phyloP scores from a whole-genome alignment of 1,140 invertebrate species.

The Eurosta solidaginis region DNA sequence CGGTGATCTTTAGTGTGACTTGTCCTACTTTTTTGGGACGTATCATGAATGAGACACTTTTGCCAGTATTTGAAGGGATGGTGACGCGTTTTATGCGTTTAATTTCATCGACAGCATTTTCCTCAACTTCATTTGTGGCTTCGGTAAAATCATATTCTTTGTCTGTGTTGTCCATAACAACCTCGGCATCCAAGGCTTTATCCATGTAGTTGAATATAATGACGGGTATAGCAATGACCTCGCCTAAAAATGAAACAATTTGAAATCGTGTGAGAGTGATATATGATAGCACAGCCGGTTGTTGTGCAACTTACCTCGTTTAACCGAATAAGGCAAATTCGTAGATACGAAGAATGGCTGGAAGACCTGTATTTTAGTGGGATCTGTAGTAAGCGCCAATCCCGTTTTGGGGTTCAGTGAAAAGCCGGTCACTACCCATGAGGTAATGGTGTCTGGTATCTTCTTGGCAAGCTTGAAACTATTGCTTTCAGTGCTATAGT shows the following conservation, averaged over 20 bases:
- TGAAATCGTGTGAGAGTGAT: background rate
- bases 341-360: conserved; percentile 86
- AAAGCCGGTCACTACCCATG: conserved; percentile 92
- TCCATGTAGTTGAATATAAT: conserved; percentile 60
- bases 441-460: conserved; percentile 89
- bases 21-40: conserved; percentile 74
- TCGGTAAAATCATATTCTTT: conserved; percentile 80
- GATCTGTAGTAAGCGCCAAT: conserved; percentile 76
- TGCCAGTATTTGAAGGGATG: conserved; percentile 71
- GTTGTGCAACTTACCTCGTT: conserved; percentile 67
- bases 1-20: conserved; percentile 76
- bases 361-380: conserved; percentile 82
- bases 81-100: conserved; percentile 68
- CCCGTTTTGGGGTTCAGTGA: conserved; percentile 84
- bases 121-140: conserved; percentile 63
- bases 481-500: conserved; percentile 14
- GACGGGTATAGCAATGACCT: conserved; percentile 55
- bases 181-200: conserved; percentile 76
- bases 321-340: conserved; percentile 81
- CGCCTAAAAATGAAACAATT: conserved; percentile 38
- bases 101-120: conserved; percentile 64
- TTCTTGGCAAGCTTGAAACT: conserved; percentile 46
- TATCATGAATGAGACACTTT: conserved; percentile 81
- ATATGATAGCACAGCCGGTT: conserved; percentile 43
- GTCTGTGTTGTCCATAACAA: conserved; percentile 81